phyloP scores from a whole-genome alignment of 2,888 invertebrate species.

The Drosophila neoperkinsi region DNA sequence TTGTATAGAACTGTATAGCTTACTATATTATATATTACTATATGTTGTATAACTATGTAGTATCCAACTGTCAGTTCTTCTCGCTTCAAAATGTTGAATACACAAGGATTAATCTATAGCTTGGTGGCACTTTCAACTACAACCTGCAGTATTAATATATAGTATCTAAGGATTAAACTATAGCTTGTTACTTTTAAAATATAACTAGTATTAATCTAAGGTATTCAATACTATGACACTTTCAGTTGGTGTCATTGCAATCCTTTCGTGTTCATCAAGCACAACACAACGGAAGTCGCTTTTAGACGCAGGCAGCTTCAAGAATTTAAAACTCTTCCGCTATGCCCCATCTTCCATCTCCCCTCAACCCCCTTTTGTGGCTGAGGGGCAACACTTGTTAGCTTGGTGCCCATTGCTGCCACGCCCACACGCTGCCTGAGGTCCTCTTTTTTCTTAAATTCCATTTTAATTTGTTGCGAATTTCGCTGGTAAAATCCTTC shows the following conservation, averaged over 20 bases:
- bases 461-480: slow-evolving; percentile 71
- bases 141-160: not conserved
- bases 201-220: not conserved
- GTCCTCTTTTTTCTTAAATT: slow-evolving; percentile 50
- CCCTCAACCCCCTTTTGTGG: not conserved
- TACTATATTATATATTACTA: not conserved
- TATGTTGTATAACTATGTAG: not conserved
- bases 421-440: slow-evolving; percentile 39
- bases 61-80: not conserved
- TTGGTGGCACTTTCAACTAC: not conserved
- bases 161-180: not conserved
- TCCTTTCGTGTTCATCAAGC: not conserved
- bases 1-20: not conserved
- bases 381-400: slow-evolving; percentile 61
- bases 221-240: not conserved
- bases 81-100: not conserved
- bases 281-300: slow-evolving; percentile 41
- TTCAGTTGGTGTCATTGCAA: slow-evolving; percentile 22
- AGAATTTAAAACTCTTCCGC: slow-evolving; percentile 18
- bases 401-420: slow-evolving; percentile 42
- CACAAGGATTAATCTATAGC: not conserved
- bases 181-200: not conserved
- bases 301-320: slow-evolving; percentile 39
- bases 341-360: not conserved
- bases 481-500: slow-evolving; percentile 28